Evolutionary conservation across 2,113 vertebrate genomes (phyloP), one percentile per base, ranked within the genome.

Genomic region (Ahaetulla prasina): DNA sequence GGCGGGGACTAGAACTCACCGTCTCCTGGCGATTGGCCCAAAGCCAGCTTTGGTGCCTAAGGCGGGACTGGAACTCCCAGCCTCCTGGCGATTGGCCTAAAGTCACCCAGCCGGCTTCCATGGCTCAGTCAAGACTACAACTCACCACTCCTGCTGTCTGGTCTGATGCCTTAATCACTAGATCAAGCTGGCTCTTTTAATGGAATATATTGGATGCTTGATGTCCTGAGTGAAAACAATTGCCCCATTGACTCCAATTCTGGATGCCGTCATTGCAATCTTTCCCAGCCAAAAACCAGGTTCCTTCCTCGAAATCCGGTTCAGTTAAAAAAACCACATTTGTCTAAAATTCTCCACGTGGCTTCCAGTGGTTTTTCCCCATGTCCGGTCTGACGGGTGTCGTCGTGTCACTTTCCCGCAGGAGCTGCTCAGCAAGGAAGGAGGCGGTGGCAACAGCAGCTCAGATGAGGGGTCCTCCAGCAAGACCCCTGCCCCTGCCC

Each of bases 401-500:
- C 30, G 1, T 4, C 30, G 1, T 4, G 18, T 55, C 23, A 22
- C 23, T 5, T 85, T 68, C 55, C 27, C 23, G 5, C 63, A 93
- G 90, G 91, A 89, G 23, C 55, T 47, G 2, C 89, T 55, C 25
- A 93, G 89, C 49, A 93, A 93, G 68, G 89, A 94, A 54, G 89
- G 87, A 2, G 91, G 89, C 5, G 20, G 20, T 7, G 54, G 74
- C 5, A 74, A 60, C 86, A 55, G 89, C 43, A 50, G 88, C 3
- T 45, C 90, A 0, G 88, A 93, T 8, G 90, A 92, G 25, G 91
- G 68, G 25, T 84, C 91, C 0, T 35, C 88, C 22, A 30, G 91
- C 35, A 93, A 94, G 89, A 25, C 80, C 1, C 10, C 86, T 0
- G 3, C 86, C 16, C 47, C 22, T 8, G 85, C 85, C 74, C 53